phyloP scores from a whole-genome alignment of 2,797 vertebrate genomes.

The Kryptopterus vitreolus region DNA sequence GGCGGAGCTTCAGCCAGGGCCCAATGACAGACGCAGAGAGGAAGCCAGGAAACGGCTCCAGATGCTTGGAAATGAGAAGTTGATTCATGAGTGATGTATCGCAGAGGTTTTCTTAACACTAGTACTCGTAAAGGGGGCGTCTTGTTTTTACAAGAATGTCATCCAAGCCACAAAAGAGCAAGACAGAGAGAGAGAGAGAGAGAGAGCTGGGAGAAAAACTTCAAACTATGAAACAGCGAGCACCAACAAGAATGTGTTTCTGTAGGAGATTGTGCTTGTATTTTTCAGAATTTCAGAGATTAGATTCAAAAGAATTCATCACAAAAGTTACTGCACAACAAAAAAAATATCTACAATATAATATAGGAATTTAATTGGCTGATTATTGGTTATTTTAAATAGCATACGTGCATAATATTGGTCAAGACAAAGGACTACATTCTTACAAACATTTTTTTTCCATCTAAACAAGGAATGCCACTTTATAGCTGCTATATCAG shows the following conservation, averaged over 20 bases:
- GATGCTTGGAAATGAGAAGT: slow-evolving; percentile 41
- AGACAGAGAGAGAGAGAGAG: no score
- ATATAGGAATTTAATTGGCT: neutral
- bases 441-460: neutral
- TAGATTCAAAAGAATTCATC: neutral
- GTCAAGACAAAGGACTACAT: neutral
- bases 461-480: neutral
- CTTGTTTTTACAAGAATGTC: slow-evolving; percentile 45
- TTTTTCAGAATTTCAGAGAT: slow-evolving; percentile 7
- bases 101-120: slow-evolving; percentile 51
- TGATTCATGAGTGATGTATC: slow-evolving; percentile 54
- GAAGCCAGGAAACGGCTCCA: slow-evolving; percentile 35
- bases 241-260: slow-evolving; percentile 2
- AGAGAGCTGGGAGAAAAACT: neutral
- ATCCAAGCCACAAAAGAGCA: slow-evolving; percentile 39
- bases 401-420: neutral
- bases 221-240: slow-evolving; percentile 32
- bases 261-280: neutral
- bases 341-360: neutral
- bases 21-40: slow-evolving; percentile 41
- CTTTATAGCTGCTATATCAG: neutral
- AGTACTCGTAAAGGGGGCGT: slow-evolving; percentile 22
- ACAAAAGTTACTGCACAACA: neutral
- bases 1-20: slow-evolving; percentile 28
- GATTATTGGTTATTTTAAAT: neutral